Evolutionary conservation across 2,888 invertebrate species (phyloP), one percentile per base, ranked within the genome.

Genomic region (Capitulum mitella): DNA sequence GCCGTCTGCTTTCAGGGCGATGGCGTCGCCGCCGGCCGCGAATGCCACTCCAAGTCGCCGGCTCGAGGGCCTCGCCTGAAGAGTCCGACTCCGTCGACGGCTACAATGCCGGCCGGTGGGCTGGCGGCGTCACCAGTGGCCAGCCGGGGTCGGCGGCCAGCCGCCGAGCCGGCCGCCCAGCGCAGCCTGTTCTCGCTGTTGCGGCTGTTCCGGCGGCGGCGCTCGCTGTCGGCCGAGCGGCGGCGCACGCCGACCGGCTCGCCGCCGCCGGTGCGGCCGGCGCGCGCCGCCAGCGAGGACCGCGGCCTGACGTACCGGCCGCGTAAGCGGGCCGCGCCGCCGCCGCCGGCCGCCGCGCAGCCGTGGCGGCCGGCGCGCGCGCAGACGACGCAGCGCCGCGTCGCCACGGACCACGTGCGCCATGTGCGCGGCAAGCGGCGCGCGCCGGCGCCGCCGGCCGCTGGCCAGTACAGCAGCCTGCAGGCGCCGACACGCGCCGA

Each of bases 131-230:
- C n/a, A 6, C 29, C 29, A 8, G 58, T 3, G n/a, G n/a, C n/a
- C n/a, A 10, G 5, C 22, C 29, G 29, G n/a, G n/a, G 22, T 8
- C 29, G n/a, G 10, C 2, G 3, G n/a, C 19, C 58, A 3, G 58
- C 26, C 3, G 37, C 22, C 26, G 40, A 22, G 22, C 26, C 70
- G 10, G 1, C 26, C 12, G 6, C 70, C 29, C 37, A 40, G 37
- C 70, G 70, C 26, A 40, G 70, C 70, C 37, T 70, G 37, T 40
- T 70, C 70, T 70, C 70, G 3, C 40, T 70, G 37, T 22, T 70
- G 70, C 70, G 70, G 5, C 40, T 70, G 70, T 70, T 70, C 70
- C 70, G 70, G 26, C 70, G 70, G 37, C 70, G 70, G 5, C 70
- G 70, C 26, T 70, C 70, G 8, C 70, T 70, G 70, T 70, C 70